Base-by-base conservation (phyloP, 2,888 invertebrate species). In the Mesorhabditis spiculigera region DNA sequence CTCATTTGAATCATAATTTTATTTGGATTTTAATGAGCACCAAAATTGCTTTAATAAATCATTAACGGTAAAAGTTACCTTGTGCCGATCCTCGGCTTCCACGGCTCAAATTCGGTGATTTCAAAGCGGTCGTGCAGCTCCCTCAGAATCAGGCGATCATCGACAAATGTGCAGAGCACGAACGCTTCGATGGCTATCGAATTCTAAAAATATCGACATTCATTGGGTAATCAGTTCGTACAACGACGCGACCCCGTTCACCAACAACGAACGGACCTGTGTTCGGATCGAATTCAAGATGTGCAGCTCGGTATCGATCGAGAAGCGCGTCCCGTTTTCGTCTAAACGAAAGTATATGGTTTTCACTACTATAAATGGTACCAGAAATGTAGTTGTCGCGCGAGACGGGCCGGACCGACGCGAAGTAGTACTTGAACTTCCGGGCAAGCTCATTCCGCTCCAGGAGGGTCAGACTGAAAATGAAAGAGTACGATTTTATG, bases 361-460 rank as follows among this genome's bases (percentile, higher is more conserved):
- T 43, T n/a, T 43, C 28, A 28, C 63, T 63, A n/a, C 64, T 65
- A 64, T 58, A n/a, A 28, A 28, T 1, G 28, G 28, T 28, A 61
- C 71, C 72, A 41, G 75, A 71, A 3, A 78, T 68, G 63, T 72
- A 73, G 58, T 78, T 78, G 13, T 78, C 78, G 13, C 76, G 76
- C 13, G 79, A 78, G 10, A 74, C 75, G 8, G 83, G 83, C 16
- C 82, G 71, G 5, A 83, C 83, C 8, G 81, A 79, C 43, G 73
- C 67, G 67, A 81, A 81, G 68, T 83, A 83, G 68, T 83, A 83
- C 67, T 83, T 83, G 77, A 83, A 82, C 71, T 83, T 83, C 8
- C 83, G 79, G 13, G 77, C 76, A 0, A 83, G 70, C 63, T 83
- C 83, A 69, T 81, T 81, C 4, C 82, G 70, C 64, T 82, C 80